phyloP scores from a whole-genome alignment of 2,113 vertebrate species.

The Scytalopus superciliaris region DNA sequence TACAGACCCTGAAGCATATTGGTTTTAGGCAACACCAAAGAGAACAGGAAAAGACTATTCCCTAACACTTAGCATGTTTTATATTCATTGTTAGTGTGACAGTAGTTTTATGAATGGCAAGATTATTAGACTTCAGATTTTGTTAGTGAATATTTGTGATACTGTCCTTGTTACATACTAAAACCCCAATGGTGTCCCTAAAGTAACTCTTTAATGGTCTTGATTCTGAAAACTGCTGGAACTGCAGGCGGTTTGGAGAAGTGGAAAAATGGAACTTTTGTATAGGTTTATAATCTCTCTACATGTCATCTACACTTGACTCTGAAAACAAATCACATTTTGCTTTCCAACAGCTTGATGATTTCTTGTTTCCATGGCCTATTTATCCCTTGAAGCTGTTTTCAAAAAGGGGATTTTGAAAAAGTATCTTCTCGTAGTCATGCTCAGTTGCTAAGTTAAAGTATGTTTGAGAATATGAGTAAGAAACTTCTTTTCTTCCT shows the following conservation, averaged over 20 bases:
- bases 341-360: background rate
- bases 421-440: background rate
- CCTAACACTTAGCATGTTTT: background rate
- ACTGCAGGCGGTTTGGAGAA: background rate
- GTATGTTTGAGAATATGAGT: background rate
- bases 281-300: background rate
- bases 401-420: background rate
- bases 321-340: background rate
- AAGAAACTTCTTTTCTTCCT: background rate
- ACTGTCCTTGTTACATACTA: background rate
- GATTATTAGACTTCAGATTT: background rate
- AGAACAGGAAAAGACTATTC: background rate
- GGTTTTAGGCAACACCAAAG: background rate
- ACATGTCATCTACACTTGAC: background rate
- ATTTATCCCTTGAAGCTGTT: background rate
- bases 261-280: background rate
- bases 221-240: background rate
- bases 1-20: background rate
- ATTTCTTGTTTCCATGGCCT: background rate
- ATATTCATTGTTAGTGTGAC: background rate
- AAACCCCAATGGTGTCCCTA: background rate
- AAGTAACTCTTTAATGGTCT: background rate
- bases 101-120: background rate
- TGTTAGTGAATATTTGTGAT: background rate
- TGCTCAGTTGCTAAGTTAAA: background rate